Evolutionary conservation across 2,888 invertebrate species (phyloP).

Genomic region (Pollenia griseotomentosa): DNA sequence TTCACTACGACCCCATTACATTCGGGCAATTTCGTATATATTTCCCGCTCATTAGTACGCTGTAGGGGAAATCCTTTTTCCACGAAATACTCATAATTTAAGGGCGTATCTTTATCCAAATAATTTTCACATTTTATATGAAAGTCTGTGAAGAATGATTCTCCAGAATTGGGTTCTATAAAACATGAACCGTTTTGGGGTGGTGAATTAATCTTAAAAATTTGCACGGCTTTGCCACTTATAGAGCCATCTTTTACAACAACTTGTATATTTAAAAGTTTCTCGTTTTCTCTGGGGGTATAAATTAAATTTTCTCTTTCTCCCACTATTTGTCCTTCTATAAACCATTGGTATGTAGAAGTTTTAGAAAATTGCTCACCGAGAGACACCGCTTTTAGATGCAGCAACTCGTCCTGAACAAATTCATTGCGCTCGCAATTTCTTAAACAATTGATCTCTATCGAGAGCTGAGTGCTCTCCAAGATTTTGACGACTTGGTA

Average conservation of each 20-base stretch:
- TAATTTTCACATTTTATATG: slow-evolving; percentile 73
- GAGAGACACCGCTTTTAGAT: slow-evolving; percentile 60
- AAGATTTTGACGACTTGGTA: slow-evolving; percentile 69
- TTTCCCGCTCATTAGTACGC: slow-evolving; percentile 64
- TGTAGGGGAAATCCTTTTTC: slow-evolving; percentile 71
- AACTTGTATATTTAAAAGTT: slow-evolving; percentile 34
- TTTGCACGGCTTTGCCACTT: slow-evolving; percentile 35
- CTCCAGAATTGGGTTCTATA: slow-evolving; percentile 70
- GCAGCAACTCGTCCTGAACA: slow-evolving; percentile 64
- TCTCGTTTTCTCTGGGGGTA: slow-evolving; percentile 25
- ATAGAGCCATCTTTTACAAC: background rate
- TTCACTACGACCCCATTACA: slow-evolving; percentile 54
- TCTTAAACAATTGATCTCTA: slow-evolving; percentile 74
- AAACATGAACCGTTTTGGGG: slow-evolving; percentile 73
- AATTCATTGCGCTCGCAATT: slow-evolving; percentile 74
- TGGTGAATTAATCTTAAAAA: slow-evolving; percentile 69
- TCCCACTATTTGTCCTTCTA: slow-evolving; percentile 20
- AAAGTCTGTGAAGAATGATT: slow-evolving; percentile 75
- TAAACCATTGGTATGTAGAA: slow-evolving; percentile 48
- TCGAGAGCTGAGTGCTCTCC: slow-evolving; percentile 49
- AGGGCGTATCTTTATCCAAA: slow-evolving; percentile 70
- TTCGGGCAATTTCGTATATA: slow-evolving; percentile 55
- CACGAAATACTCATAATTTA: slow-evolving; percentile 71
- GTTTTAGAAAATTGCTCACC: background rate
- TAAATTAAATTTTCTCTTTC: slow-evolving; percentile 59